A percentile compares a stretch with the other conserved stretches of the same genome.
phyloP scores from a whole-genome alignment of 2,113 vertebrate species.

The Hypocryptadius cinnamomeus region DNA sequence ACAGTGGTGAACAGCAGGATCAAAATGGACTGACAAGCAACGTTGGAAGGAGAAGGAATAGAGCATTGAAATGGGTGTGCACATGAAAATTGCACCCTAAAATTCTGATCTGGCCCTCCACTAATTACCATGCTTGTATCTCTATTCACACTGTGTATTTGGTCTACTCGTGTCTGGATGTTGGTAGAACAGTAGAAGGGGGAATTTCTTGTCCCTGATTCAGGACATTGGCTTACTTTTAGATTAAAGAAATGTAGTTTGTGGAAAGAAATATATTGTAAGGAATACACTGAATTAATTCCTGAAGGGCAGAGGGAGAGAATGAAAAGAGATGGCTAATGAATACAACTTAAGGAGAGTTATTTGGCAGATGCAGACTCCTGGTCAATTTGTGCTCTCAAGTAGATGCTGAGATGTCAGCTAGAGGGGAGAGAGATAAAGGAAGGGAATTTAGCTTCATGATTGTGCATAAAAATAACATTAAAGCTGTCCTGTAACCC shows the following conservation, averaged over 20 bases:
- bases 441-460: background rate
- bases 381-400: constrained; percentile 9
- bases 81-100: background rate
- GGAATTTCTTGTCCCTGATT: background rate
- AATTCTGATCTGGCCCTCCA: background rate
- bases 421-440: background rate
- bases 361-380: background rate
- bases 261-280: background rate
- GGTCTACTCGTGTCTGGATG: background rate
- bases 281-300: background rate
- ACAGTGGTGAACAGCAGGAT: background rate
- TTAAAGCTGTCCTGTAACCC: background rate
- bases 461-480: background rate
- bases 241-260: background rate
- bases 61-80: background rate
- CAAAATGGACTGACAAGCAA: background rate
- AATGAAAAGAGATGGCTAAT: background rate
- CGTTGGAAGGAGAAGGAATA: background rate
- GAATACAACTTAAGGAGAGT: background rate
- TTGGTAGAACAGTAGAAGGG: background rate
- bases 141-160: background rate
- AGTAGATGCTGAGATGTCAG: background rate
- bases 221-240: background rate
- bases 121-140: background rate
- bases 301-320: background rate